phyloP scores from a whole-genome alignment of 1,140 invertebrate genomes.

The Drosophila nigromelanica region DNA sequence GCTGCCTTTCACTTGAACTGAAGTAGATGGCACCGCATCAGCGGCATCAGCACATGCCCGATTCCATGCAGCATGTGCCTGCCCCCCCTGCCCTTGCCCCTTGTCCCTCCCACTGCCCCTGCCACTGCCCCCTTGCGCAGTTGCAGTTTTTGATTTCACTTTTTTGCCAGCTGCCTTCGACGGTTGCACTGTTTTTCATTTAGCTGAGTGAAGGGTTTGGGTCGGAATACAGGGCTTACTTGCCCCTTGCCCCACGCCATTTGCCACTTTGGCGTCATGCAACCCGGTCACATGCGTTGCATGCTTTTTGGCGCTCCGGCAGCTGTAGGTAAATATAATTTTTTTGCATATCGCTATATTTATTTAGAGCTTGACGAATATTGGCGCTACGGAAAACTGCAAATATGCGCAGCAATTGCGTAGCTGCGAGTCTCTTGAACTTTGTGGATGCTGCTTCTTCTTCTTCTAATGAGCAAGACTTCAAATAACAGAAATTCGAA shows the following conservation, averaged over 20 bases:
- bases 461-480: too few relatives aligned
- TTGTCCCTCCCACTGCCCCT: neutral
- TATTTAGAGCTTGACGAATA: slow-evolving; percentile 52
- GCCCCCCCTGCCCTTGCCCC: neutral
- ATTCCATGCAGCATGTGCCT: neutral
- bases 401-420: slow-evolving; percentile 4
- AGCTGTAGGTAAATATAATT: slow-evolving; percentile 57
- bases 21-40: slow-evolving; percentile 60
- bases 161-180: slow-evolving; percentile 52
- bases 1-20: slow-evolving; percentile 70
- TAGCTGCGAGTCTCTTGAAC: slow-evolving; percentile 7
- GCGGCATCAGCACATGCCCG: slow-evolving; percentile 44
- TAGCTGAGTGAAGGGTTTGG: slow-evolving; percentile 28
- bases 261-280: slow-evolving; percentile 17
- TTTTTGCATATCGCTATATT: slow-evolving; percentile 41
- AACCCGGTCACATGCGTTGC: slow-evolving; percentile 6
- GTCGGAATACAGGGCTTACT: slow-evolving; percentile 37
- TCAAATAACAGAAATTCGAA: too few relatives aligned
- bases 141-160: slow-evolving; percentile 82
- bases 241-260: slow-evolving; percentile 14
- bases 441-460: neutral
- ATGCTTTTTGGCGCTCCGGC: slow-evolving; percentile 40
- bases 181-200: slow-evolving; percentile 68
- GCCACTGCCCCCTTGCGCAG: slow-evolving; percentile 17
- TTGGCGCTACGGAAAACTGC: slow-evolving; percentile 39